phyloP scores from a whole-genome alignment of 2,797 vertebrate genomes.

The Orestias chungarensis region DNA sequence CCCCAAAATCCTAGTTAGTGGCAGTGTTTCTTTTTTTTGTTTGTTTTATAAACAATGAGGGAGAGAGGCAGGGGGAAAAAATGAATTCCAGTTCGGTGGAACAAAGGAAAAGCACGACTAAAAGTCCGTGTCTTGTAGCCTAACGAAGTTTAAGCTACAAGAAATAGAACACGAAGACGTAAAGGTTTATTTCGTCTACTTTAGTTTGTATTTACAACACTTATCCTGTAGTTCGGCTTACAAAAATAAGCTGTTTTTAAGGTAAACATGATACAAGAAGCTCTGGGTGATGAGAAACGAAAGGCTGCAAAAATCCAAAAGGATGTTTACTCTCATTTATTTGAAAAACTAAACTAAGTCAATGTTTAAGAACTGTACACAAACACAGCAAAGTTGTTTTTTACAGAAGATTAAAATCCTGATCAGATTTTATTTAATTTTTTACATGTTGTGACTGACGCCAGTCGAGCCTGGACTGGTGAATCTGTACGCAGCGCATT shows the following conservation, averaged over 20 bases:
- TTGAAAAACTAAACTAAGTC: constrained; percentile 9
- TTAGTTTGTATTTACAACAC: constrained; percentile 64
- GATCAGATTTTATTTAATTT: background rate
- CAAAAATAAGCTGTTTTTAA: constrained; percentile 49
- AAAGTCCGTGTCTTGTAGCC: constrained; percentile 44
- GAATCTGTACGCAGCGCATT: background rate
- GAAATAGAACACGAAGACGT: constrained; percentile 4
- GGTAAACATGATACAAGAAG: constrained; percentile 40
- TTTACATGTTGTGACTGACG: background rate
- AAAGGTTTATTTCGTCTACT: constrained; percentile 56
- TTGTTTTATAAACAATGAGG: background rate
- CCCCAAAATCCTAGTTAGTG: background rate
- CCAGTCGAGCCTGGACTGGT: background rate
- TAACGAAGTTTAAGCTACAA: constrained; percentile 14
- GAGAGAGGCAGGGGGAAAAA: constrained; percentile 6
- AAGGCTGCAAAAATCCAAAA: constrained; percentile 7
- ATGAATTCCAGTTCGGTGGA: background rate
- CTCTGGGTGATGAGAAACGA: constrained; percentile 29
- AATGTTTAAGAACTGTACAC: background rate
- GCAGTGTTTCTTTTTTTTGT: background rate
- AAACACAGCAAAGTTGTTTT: background rate
- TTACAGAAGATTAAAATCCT: background rate
- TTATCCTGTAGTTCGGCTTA: constrained; percentile 41
- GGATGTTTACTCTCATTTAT: constrained; percentile 41
- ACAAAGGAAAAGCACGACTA: background rate